A percentile compares a stretch with the other conserved stretches of the same genome.
These are phyloP conservation scores for Creontiades dilutus DNA, from an alignment of 2,888 invertebrate genomes.

Conservation along the genomic window DNA sequence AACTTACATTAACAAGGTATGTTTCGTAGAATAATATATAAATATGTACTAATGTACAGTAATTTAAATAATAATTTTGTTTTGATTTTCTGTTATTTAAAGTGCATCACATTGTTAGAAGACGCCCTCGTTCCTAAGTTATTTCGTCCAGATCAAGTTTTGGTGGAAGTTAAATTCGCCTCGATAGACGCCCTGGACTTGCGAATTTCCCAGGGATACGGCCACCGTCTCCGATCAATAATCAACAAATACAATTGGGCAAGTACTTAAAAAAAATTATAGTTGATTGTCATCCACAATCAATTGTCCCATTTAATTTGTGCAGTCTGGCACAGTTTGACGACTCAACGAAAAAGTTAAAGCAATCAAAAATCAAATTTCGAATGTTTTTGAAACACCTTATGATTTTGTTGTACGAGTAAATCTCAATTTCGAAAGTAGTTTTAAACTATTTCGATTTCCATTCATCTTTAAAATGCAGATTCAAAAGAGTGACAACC, in stretches of 20 bases:
- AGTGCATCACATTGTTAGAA: conserved; percentile 81
- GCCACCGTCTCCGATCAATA: conserved; percentile 79
- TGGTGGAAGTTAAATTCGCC: conserved; percentile 83
- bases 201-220: conserved; percentile 82
- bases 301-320: too few species aligned
- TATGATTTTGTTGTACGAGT: too few species aligned
- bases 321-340: too few species aligned
- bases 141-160: conserved; percentile 80
- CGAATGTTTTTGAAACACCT: too few species aligned
- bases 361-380: too few species aligned
- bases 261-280: too few species aligned
- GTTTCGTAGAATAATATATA: neutral
- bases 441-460: too few species aligned
- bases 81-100: conserved; percentile 50
- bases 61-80: neutral
- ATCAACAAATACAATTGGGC: conserved; percentile 76
- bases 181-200: conserved; percentile 82
- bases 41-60: neutral
- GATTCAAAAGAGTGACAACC: too few species aligned
- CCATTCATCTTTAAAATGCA: too few species aligned
- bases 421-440: too few species aligned
- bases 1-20: neutral
- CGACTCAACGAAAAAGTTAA: too few species aligned
- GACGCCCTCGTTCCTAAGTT: conserved; percentile 80
- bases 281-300: too few species aligned